phyloP scores from a whole-genome alignment of 2,888 invertebrate species.

The Malthinus flaveolus region DNA sequence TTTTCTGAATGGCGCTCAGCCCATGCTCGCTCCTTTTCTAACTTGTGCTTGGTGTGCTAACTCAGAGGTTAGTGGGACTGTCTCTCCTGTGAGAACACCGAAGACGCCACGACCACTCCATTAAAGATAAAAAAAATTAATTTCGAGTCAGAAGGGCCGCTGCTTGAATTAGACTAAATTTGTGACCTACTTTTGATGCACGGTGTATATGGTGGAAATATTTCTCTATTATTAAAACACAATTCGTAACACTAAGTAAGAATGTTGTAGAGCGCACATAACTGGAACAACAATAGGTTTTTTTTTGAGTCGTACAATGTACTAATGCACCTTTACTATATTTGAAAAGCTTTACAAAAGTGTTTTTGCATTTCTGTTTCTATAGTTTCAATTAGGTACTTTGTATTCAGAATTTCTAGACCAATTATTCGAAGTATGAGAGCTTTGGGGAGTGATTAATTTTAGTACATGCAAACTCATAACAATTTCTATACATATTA shows the following conservation, averaged over 20 bases:
- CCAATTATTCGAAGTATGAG: constrained; percentile 27
- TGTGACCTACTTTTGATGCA: too few species aligned
- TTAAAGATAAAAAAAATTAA: too few species aligned
- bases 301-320: background rate
- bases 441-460: constrained; percentile 29
- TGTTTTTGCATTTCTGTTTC: constrained; percentile 19
- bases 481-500: constrained; percentile 15
- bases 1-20: too few species aligned
- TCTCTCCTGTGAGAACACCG: too few species aligned
- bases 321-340: constrained; percentile 9
- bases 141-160: too few species aligned
- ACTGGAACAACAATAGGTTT: background rate
- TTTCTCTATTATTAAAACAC: too few species aligned
- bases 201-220: too few species aligned
- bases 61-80: too few species aligned
- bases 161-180: too few species aligned
- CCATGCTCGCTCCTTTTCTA: too few species aligned
- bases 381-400: constrained; percentile 25
- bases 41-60: too few species aligned
- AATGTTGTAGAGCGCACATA: background rate
- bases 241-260: background rate
- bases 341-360: constrained; percentile 14
- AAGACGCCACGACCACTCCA: too few species aligned
- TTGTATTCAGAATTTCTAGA: constrained; percentile 28
- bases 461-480: constrained; percentile 25